These are phyloP conservation scores for Lasioglossum morio DNA, from an alignment of 2,888 invertebrate genomes.

Conservation along the genomic window DNA sequence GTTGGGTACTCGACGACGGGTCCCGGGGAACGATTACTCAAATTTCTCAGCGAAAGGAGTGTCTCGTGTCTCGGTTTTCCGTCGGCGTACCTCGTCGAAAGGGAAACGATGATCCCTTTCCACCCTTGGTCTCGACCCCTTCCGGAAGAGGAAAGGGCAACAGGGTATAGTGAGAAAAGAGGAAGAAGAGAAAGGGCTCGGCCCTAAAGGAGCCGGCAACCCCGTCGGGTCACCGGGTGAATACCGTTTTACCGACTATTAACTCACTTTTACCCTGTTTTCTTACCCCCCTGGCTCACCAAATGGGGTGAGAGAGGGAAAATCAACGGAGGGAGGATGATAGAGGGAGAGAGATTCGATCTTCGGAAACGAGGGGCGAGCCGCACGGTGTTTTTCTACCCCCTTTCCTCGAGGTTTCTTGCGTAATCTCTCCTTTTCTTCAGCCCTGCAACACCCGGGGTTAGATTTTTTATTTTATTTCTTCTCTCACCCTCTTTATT, in stretches of 20 bases:
- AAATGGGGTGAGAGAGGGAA: slow-evolving; percentile 16
- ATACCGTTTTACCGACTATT: slow-evolving; percentile 85
- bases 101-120: slow-evolving; percentile 59
- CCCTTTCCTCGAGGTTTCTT: slow-evolving; percentile 65
- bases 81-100: slow-evolving; percentile 25
- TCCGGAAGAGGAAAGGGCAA: slow-evolving; percentile 56
- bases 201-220: slow-evolving; percentile 64
- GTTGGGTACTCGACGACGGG: slow-evolving; percentile 34
- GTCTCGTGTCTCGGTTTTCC: slow-evolving; percentile 68
- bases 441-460: not conserved
- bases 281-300: slow-evolving; percentile 53
- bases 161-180: slow-evolving; percentile 50
- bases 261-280: slow-evolving; percentile 84
- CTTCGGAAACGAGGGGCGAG: slow-evolving; percentile 29
- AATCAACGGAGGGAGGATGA: not conserved
- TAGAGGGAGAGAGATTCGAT: not conserved
- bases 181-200: slow-evolving; percentile 45
- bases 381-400: slow-evolving; percentile 70
- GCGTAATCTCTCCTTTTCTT: slow-evolving; percentile 73
- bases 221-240: slow-evolving; percentile 81
- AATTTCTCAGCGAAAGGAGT: slow-evolving; percentile 79
- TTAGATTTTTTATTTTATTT: slow-evolving; percentile 31
- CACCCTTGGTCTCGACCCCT: slow-evolving; percentile 43
- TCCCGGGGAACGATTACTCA: slow-evolving; percentile 72
- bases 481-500: slow-evolving; percentile 45